Evolutionary conservation across 2,797 vertebrate species (phyloP).

Genomic region (Remorina albescens): DNA sequence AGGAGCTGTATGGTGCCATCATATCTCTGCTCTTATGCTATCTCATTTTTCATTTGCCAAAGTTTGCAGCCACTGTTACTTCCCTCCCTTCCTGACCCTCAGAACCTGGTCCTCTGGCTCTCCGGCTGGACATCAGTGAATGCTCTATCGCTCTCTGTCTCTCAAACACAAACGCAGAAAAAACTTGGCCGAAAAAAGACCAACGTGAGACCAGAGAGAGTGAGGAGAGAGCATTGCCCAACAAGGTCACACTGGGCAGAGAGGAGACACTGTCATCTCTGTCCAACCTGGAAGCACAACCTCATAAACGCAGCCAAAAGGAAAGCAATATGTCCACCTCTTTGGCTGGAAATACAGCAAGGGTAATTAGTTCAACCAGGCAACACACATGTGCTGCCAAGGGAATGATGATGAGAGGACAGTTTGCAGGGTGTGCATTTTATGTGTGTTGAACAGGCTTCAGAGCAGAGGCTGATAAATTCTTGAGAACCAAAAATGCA

Average conservation of each 20-base stretch:
- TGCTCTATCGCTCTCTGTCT: slow-evolving; percentile 24
- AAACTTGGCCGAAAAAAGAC: slow-evolving; percentile 65
- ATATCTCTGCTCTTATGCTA: slow-evolving; percentile 18
- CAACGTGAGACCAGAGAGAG: slow-evolving; percentile 67
- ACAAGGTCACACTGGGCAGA: slow-evolving; percentile 69
- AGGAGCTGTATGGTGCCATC: slow-evolving; percentile 39
- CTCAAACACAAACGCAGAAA: slow-evolving; percentile 15
- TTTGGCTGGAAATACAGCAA: slow-evolving; percentile 67
- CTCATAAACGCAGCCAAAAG: slow-evolving; percentile 67
- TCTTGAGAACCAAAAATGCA: slow-evolving; percentile 23
- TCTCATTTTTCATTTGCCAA: slow-evolving; percentile 41
- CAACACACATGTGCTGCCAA: slow-evolving; percentile 45
- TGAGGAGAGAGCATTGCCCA: slow-evolving; percentile 34
- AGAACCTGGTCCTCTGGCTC: slow-evolving; percentile 52
- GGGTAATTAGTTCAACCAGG: slow-evolving; percentile 74
- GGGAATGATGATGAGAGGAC: slow-evolving; percentile 45
- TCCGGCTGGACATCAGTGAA: slow-evolving; percentile 71
- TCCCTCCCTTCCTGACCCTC: slow-evolving; percentile 38
- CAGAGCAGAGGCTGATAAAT: slow-evolving; percentile 13
- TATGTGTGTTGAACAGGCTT: slow-evolving; percentile 19
- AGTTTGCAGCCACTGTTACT: slow-evolving; percentile 45
- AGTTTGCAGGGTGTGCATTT: slow-evolving; percentile 58
- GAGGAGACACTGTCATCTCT: slow-evolving; percentile 71
- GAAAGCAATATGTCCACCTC: slow-evolving; percentile 75
- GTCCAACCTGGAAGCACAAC: slow-evolving; percentile 70